Conservation (phyloP, 2,888 invertebrate species). For the Athalia rosae region DNA sequence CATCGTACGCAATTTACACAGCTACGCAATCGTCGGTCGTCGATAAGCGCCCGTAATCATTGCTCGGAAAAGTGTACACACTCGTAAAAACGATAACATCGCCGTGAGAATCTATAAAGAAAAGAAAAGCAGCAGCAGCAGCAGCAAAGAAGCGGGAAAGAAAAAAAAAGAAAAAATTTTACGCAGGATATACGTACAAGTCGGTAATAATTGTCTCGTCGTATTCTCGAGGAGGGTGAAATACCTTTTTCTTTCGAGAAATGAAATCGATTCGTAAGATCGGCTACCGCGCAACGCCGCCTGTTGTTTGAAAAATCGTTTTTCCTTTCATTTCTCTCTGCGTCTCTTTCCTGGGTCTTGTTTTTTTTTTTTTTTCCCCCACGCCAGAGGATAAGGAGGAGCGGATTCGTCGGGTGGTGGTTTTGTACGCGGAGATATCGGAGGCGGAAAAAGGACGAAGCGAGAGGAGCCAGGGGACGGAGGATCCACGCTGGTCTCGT, state of each 20-base stretch:
- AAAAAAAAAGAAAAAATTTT: no score
- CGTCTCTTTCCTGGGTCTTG: background rate
- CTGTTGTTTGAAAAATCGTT: conserved; percentile 59
- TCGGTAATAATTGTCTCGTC: no score
- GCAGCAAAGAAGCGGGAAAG: no score
- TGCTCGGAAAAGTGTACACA: no score
- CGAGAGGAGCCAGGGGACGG: conserved; percentile 42
- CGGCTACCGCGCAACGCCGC: conserved; percentile 55
- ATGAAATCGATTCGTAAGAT: conserved; percentile 46
- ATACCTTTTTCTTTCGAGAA: conserved; percentile 19
- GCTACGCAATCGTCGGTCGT: no score
- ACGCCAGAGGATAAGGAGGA: conserved; percentile 18
- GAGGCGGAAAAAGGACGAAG: conserved; percentile 6
- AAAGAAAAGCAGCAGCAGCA: no score
- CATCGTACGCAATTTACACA: no score
- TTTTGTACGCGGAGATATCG: conserved; percentile 10
- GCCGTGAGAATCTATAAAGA: no score
- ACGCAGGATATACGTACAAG: no score
- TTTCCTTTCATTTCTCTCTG: conserved; percentile 9
- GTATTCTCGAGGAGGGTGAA: no score
- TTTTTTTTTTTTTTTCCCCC: conserved; percentile 42
- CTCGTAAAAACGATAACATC: no score
- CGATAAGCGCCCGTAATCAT: no score
- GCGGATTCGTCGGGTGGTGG: conserved; percentile 42
- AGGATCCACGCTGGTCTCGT: conserved; percentile 60